Conservation (phyloP, 2,797 vertebrate genomes). For the Tolypeutes matacus region DNA sequence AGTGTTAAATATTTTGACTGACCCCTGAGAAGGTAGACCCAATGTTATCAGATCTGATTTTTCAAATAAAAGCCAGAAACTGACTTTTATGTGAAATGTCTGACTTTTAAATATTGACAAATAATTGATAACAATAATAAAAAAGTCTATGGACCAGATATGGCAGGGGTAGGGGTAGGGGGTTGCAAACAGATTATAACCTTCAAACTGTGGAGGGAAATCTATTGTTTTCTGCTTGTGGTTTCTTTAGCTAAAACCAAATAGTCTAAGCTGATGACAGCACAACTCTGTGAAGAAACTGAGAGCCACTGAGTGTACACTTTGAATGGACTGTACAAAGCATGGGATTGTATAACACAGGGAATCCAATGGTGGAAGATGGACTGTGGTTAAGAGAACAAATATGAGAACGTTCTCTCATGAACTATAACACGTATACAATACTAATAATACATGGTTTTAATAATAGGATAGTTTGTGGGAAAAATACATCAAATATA, state of each 20-base stretch:
- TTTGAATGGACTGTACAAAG: too few relatives aligned
- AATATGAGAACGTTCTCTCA: too few relatives aligned
- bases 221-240: background rate
- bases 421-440: too few relatives aligned
- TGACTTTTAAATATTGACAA: conserved; percentile 31
- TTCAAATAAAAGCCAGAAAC: conserved; percentile 36
- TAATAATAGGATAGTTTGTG: too few relatives aligned
- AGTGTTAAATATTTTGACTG: background rate
- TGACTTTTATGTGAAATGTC: background rate
- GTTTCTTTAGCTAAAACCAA: conserved; percentile 16
- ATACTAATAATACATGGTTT: too few relatives aligned
- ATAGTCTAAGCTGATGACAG: background rate
- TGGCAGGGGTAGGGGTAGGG: too few relatives aligned
- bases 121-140: background rate
- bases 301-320: too few relatives aligned
- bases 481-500: too few relatives aligned
- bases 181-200: background rate
- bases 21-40: background rate
- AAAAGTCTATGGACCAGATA: background rate
- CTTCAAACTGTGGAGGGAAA: background rate
- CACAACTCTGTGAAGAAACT: background rate
- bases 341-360: too few relatives aligned
- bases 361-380: too few relatives aligned
- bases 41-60: background rate
- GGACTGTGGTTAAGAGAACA: too few relatives aligned